Base-by-base conservation (phyloP, 1,140 invertebrate genomes). In the Danaus melanippus region DNA sequence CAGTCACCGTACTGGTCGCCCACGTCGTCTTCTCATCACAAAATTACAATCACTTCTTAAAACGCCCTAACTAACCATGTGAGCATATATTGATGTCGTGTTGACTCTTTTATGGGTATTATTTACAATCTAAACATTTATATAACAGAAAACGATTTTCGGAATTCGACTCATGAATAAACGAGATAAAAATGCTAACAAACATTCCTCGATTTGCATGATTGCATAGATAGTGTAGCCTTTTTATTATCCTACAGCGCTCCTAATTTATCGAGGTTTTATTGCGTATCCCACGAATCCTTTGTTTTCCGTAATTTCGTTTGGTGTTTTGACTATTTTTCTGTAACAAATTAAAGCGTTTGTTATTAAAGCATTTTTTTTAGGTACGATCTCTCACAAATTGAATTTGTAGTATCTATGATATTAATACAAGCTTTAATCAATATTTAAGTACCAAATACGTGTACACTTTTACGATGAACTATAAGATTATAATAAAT, bases 1-100 rank as follows among this genome's bases (percentile, higher is more conserved):
- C 70, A 79, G 69, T 82, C 79, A 80, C 82, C 79, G 74, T 71
- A 60, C 69, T 67, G 67, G 62, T 70, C 66, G 60, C 53, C 76
- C 72, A 49, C 77, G 73, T 60, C 75, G 69, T 64, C 71, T 79
- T 75, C 74, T 64, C 83, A 83, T 83, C 21, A 32, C 21, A 32
- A 32, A 32, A 32, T 32, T 32, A 32, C 21, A 32, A 5, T 32
- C 21, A 32, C 2, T 32, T 32, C 21, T 32, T 32, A 32, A 32
- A 32, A 32, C 21, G 21, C 21, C 21, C 21, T 32, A 32, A 32
- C 21, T 32, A 32, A 32, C 21, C 21, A 32, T 32, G 21, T 32
- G 7, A 32, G 0, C 6, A 32, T 32, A 32, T 32, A 32, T 32
- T 2, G 6, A 32, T 32, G 6, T 32, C 6, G 21, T 32, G 7